Percentiles rank a stretch among this genome's conserved stretches.
phyloP scores from a whole-genome alignment of 2,113 vertebrate genomes.

The Callocephalon fimbriatum region DNA sequence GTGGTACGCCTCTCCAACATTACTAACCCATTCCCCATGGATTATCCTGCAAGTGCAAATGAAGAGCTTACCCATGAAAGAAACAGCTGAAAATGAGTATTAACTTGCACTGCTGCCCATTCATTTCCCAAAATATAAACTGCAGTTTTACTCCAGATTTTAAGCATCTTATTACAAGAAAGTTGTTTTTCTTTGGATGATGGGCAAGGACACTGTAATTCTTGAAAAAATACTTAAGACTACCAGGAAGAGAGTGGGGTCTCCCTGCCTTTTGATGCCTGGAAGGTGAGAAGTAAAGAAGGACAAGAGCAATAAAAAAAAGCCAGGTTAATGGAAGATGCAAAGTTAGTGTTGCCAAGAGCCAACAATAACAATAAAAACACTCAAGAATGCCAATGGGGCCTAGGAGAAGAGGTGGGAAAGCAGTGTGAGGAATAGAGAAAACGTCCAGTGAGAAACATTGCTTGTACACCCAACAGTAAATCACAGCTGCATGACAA shows the following conservation, averaged over 20 bases:
- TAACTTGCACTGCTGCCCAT: background rate
- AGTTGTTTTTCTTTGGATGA: background rate
- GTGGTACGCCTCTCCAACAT: background rate
- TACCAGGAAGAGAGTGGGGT: background rate
- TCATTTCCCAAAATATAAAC: background rate
- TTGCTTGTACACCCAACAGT: background rate
- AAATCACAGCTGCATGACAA: background rate
- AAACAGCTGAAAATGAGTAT: background rate
- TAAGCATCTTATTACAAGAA: background rate
- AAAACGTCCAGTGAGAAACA: background rate
- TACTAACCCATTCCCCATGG: background rate
- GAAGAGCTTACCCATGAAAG: background rate
- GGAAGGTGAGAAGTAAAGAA: background rate
- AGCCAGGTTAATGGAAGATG: background rate
- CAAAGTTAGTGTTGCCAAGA: background rate
- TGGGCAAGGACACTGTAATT: background rate
- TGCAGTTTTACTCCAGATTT: background rate
- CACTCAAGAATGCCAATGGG: background rate
- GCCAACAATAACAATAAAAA: background rate
- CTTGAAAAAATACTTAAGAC: background rate
- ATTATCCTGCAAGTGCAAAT: background rate
- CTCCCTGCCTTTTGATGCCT: background rate
- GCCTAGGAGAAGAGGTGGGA: background rate
- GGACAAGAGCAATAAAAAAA: background rate
- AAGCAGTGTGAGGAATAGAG: background rate